Evolutionary conservation across 2,113 vertebrate genomes (phyloP).

Genomic region (pig (Sus scrofa)): DNA sequence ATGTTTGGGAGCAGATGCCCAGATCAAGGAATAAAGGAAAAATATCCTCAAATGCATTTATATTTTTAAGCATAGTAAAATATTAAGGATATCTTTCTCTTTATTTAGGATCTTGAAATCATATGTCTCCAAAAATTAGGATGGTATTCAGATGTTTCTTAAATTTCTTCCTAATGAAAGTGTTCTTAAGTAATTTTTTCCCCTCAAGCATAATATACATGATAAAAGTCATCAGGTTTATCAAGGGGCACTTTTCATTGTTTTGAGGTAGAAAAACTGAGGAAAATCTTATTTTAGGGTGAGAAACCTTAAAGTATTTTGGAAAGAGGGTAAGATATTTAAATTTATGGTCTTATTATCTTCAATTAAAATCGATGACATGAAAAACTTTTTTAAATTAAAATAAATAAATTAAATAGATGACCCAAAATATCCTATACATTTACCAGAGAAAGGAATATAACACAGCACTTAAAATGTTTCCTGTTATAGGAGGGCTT

Average conservation of each 20-base stretch:
- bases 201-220: background rate
- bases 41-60: background rate
- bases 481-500: background rate
- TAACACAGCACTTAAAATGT: background rate
- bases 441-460: background rate
- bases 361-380: background rate
- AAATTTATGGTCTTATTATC: background rate
- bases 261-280: background rate
- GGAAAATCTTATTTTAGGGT: background rate
- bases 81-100: background rate
- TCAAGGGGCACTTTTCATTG: background rate
- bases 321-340: background rate
- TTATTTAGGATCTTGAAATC: background rate
- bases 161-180: background rate
- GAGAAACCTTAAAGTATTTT: background rate
- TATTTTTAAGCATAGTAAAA: background rate
- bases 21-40: background rate
- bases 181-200: background rate
- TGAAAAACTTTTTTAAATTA: background rate
- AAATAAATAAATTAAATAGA: too few relatives aligned
- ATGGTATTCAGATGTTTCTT: background rate
- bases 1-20: background rate
- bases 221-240: background rate
- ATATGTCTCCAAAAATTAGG: background rate
- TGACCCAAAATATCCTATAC: background rate